Base-by-base conservation (phyloP, 2,888 invertebrate species). In the Hypomecis atomaria region DNA sequence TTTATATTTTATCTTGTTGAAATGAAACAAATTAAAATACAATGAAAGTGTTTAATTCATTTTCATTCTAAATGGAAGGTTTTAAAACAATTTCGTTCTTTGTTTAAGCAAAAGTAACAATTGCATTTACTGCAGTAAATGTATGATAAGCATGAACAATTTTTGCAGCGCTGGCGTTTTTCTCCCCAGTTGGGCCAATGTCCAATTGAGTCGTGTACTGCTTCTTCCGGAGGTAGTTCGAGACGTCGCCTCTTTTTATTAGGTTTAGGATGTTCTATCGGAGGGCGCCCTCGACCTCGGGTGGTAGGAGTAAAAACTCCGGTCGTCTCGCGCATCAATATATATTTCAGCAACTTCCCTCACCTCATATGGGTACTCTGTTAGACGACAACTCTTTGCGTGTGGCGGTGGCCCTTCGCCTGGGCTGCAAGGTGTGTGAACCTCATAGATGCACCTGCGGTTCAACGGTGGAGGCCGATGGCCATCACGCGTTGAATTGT, bases 261-360 rank as follows among this genome's bases (percentile, higher is more conserved):
- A 11, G 44, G 3, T 11, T 44, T 11, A 44, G 11, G 3, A 44
- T 44, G 11, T 44, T 44, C 44, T 44, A 11, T 45, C 49, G 33
- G 43, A 52, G 68, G 71, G 7, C 71, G 69, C 58, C 68, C 70
- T 66, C 69, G 49, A 52, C 65, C 63, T n/a, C 65, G 61, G 53
- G 69, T 71, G 9, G 62, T 69, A 8, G 71, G 71, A 47, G 70
- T 71, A 50, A 33, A 70, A 6, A 72, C 62, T 59, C 7, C 45
- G 10, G 4, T 59, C 66, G 58, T 64, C 37, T n/a, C 11, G 44
- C 60, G 57, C 65, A 69, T 72, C 33, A 58, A 37, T n/a, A n/a
- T n/a, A n/a, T n/a, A n/a, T n/a, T n/a, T n/a, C n/a, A n/a, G n/a
- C n/a, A n/a, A n/a, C n/a, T n/a, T n/a, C n/a, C n/a, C n/a, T n/a